Evolutionary conservation across 2,113 vertebrate species (phyloP), one percentile per base, ranked within the genome.

Genomic region (Psilopogon haemacephalus): DNA sequence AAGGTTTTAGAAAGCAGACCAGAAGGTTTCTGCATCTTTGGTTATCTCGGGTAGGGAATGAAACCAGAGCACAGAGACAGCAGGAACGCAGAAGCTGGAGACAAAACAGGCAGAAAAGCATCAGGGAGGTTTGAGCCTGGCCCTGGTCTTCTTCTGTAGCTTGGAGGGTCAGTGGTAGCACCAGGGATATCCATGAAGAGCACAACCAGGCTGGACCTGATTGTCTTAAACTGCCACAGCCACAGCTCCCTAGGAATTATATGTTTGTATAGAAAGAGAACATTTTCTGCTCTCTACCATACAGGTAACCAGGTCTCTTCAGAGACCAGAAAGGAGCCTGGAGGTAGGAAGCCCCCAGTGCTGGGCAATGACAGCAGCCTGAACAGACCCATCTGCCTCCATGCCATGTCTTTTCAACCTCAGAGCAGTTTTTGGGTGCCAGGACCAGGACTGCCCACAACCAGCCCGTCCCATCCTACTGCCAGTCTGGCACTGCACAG

Each of bases 271-370:
- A 19, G 24, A 86, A 33, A 88, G 8, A 5, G 23, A 52, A 18
- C 2, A 33, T 23, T 37, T 50, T 23, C 38, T 55, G 1, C 44
- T 38, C 32, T 82, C 19, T 42, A 4, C 23, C 33, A 3, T 0
- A 30, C 24, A 84, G 10, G 11, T 27, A 55, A 30, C 28, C 17
- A 5, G 18, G 17, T 48, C 13, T 8, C 4, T 63, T 70, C 56
- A 68, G 59, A 81, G 35, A 18, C 27, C 46, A 91, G 37, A 87
- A 83, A 18, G 0, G 0, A 85, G 21, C 13, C 58, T 62, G 42
- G 18, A 62, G 9, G 48, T 10, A 33, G 33, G 37, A 79, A 38
- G 1, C 3, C 2, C 3, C 54, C 6, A 0, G 18, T 19, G 44
- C 42, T 56, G 54, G 58, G 26, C 26, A 32, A 17, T 32, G 42